Percentiles rank a stretch among this genome's conserved stretches.
phyloP scores from a whole-genome alignment of 2,797 vertebrate genomes.

The Stomatorhinus walkeri region DNA sequence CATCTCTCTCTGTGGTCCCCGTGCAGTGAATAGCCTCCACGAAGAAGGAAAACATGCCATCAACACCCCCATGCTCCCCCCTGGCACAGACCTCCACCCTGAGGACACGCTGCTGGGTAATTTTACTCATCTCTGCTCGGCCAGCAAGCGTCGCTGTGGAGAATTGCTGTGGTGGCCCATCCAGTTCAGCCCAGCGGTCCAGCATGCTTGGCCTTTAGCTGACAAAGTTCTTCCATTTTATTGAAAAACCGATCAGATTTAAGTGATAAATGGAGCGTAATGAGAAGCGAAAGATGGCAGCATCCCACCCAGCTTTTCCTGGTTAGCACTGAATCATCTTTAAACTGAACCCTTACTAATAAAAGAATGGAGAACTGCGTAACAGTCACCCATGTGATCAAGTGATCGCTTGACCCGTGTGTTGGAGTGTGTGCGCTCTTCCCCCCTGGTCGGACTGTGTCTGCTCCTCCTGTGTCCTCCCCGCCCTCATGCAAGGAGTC shows the following conservation, averaged over 20 bases:
- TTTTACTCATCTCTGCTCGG: not conserved
- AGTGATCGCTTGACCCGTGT: not conserved
- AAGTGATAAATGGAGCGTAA: not conserved
- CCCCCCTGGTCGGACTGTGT: not conserved
- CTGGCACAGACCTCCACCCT: slow-evolving; percentile 69
- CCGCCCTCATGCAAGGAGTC: not conserved
- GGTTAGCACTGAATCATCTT: not conserved
- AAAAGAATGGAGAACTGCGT: slow-evolving; percentile 5
- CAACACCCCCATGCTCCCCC: slow-evolving; percentile 77
- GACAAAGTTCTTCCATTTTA: not conserved
- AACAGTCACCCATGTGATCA: not conserved
- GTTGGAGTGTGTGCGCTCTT: not conserved
- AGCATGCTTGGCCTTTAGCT: not conserved
- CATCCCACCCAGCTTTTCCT: not conserved
- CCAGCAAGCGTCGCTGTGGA: slow-evolving; percentile 4
- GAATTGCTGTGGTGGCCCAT: not conserved
- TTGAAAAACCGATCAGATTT: not conserved
- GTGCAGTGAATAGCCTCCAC: slow-evolving; percentile 85
- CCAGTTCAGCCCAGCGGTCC: not conserved
- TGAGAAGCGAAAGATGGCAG: not conserved
- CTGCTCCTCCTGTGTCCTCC: not conserved
- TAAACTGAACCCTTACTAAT: not conserved
- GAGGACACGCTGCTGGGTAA: slow-evolving; percentile 85
- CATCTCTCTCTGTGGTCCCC: slow-evolving; percentile 24
- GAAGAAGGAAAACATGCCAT: slow-evolving; percentile 94